Evolutionary conservation across 2,797 vertebrate genomes (phyloP).

Genomic region (Nannoperca australis): DNA sequence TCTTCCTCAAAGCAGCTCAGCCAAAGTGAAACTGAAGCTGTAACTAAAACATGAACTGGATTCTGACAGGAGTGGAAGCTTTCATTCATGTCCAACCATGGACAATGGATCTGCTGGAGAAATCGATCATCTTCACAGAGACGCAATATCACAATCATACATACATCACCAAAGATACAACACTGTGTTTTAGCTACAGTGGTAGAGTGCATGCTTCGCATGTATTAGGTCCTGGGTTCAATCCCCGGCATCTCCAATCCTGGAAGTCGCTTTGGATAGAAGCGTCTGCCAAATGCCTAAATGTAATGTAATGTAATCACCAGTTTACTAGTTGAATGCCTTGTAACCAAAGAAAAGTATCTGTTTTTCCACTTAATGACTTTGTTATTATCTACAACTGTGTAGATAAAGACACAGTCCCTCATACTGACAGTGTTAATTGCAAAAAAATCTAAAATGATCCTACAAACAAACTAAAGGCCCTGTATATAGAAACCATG

Average conservation of each 20-base stretch:
- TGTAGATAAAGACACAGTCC: background rate
- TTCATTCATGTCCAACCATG: background rate
- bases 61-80: slow-evolving; percentile 31
- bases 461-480: background rate
- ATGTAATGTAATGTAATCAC: no score
- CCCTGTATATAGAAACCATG: background rate
- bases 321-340: no score
- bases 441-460: background rate
- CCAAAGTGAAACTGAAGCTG: slow-evolving; percentile 36
- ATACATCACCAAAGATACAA: no score
- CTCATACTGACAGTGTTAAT: background rate
- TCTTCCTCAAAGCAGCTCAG: slow-evolving; percentile 41
- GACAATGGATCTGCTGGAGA: background rate
- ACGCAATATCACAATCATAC: background rate
- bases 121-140: background rate
- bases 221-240: slow-evolving; percentile 89
- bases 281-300: no score
- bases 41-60: slow-evolving; percentile 70
- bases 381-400: background rate
- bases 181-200: no score
- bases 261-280: no score
- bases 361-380: background rate
- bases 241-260: slow-evolving; percentile 86
- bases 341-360: background rate
- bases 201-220: slow-evolving; percentile 89